Percentiles rank a stretch among this genome's conserved stretches.
Evolutionary conservation across 2,797 vertebrate genomes (phyloP).

Genomic region (Anguilla megastoma): DNA sequence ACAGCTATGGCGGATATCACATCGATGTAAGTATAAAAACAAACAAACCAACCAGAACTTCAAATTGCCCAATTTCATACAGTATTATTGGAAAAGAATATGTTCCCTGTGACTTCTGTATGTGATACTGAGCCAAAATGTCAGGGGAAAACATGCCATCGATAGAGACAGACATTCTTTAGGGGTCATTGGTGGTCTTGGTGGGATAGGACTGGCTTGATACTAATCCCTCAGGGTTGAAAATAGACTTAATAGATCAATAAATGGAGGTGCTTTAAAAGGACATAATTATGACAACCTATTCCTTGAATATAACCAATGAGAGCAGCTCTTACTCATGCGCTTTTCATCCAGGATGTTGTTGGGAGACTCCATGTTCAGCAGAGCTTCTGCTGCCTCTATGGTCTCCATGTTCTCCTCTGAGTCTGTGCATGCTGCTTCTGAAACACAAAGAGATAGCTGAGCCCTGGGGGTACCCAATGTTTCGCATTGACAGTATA

Average conservation of each 20-base stretch:
- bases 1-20: background rate
- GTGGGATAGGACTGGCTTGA: background rate
- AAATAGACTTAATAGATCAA: background rate
- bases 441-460: slow-evolving; percentile 52
- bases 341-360: slow-evolving; percentile 86
- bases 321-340: slow-evolving; percentile 74
- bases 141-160: background rate
- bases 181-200: background rate
- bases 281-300: background rate
- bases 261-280: background rate
- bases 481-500: background rate
- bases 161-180: slow-evolving; percentile 6
- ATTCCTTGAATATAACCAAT: background rate
- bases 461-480: background rate
- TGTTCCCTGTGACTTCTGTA: background rate
- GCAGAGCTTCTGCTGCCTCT: slow-evolving; percentile 78
- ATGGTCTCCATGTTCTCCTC: slow-evolving; percentile 79
- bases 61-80: background rate
- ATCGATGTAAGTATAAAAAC: background rate
- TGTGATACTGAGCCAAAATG: background rate
- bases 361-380: slow-evolving; percentile 85
- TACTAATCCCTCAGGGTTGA: background rate
- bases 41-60: background rate
- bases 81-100: background rate
- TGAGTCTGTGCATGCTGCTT: slow-evolving; percentile 68